Conservation (phyloP, 2,888 invertebrate species). For the Dicycla oo region DNA sequence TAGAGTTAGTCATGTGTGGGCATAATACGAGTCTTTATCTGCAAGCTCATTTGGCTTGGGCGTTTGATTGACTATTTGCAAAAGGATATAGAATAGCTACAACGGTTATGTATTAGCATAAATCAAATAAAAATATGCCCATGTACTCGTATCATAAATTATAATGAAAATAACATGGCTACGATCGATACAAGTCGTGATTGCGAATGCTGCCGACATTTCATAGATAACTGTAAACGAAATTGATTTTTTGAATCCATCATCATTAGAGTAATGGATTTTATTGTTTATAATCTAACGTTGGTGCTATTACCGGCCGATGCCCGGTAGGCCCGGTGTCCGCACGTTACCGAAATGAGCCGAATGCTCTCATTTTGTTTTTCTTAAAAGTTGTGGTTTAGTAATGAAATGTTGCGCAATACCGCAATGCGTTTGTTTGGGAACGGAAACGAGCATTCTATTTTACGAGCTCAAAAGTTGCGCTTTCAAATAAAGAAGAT, state of each 20-base stretch:
- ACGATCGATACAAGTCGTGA: constrained; percentile 63
- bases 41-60: constrained; percentile 24
- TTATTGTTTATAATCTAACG: constrained; percentile 84
- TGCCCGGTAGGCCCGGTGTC: constrained; percentile 79
- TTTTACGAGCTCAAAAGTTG: constrained; percentile 79
- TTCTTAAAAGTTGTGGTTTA: constrained; percentile 79
- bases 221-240: constrained; percentile 81
- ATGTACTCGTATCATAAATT: constrained; percentile 45
- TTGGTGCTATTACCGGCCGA: constrained; percentile 79
- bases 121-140: constrained; percentile 39
- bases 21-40: constrained; percentile 21
- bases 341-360: constrained; percentile 83
- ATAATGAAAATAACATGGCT: constrained; percentile 39
- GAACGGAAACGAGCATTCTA: constrained; percentile 78
- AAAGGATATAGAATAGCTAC: constrained; percentile 42
- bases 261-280: constrained; percentile 82
- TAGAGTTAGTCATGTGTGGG: constrained; percentile 22
- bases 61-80: constrained; percentile 30
- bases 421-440: constrained; percentile 73
- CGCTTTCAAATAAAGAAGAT: constrained; percentile 77
- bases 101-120: constrained; percentile 30
- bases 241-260: constrained; percentile 87
- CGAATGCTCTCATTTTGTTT: constrained; percentile 78
- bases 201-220: constrained; percentile 74
- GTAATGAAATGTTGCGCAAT: constrained; percentile 79